A percentile compares a stretch with the other conserved stretches of the same genome.
Conservation (phyloP, 2,888 invertebrate genomes). For the Tupiocoris notatus region DNA sequence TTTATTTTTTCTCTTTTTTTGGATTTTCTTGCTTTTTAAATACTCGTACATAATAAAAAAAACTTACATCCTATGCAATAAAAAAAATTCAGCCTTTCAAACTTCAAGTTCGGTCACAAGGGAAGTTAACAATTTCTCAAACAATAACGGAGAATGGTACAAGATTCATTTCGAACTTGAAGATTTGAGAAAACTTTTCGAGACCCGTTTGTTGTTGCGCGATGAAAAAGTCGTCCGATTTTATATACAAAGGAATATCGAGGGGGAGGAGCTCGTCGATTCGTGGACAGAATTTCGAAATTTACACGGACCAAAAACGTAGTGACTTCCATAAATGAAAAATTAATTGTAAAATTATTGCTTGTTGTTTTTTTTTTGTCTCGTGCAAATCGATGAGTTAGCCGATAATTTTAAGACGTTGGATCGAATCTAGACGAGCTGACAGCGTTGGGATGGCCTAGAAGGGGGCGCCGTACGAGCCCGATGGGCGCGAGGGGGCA, state of each 20-base stretch:
- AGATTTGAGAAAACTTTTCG: conserved; percentile 17
- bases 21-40: conserved; percentile 38
- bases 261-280: conserved; percentile 46
- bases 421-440: not conserved
- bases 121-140: conserved; percentile 18
- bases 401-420: no score
- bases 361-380: no score
- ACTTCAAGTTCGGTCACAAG: conserved; percentile 17
- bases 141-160: conserved; percentile 21
- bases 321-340: no score
- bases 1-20: conserved; percentile 49
- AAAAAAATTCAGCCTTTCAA: conserved; percentile 39
- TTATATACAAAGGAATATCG: conserved; percentile 38
- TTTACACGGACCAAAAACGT: no score
- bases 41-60: conserved; percentile 39
- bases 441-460: conserved; percentile 52
- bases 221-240: conserved; percentile 41
- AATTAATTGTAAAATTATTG: no score
- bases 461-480: conserved; percentile 70
- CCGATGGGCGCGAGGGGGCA: conserved; percentile 63
- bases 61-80: conserved; percentile 47
- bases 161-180: conserved; percentile 26
- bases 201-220: conserved; percentile 44
- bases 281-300: no score
- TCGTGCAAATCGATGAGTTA: no score